Evolutionary conservation across 2,888 invertebrate species (phyloP).

Genomic region (Parascotia fuliginaria): DNA sequence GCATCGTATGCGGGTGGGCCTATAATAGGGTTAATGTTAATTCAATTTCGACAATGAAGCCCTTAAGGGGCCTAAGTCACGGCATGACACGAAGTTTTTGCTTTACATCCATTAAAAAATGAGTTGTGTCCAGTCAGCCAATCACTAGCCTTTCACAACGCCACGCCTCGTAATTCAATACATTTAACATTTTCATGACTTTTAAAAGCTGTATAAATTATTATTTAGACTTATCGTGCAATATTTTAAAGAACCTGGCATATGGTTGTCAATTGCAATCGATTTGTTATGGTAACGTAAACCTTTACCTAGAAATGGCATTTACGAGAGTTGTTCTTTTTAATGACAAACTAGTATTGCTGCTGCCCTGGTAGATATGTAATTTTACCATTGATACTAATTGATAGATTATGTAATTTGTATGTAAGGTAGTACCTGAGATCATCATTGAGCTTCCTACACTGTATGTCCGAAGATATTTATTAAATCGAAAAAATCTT

Average conservation of each 20-base stretch:
- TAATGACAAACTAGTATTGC: no score
- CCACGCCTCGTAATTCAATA: slow-evolving; percentile 4
- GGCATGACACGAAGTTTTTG: slow-evolving; percentile 32
- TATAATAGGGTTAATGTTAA: slow-evolving; percentile 66
- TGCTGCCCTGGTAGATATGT: no score
- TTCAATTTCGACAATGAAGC: slow-evolving; percentile 58
- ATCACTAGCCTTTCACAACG: slow-evolving; percentile 11
- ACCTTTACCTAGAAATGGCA: no score
- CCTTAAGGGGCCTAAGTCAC: slow-evolving; percentile 23
- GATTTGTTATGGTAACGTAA: background rate
- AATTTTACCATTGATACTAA: no score
- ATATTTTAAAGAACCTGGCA: background rate
- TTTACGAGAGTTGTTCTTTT: no score
- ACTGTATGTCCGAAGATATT: no score
- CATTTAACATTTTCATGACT: background rate
- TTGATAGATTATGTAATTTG: no score
- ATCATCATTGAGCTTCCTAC: no score
- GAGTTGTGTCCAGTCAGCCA: slow-evolving; percentile 22
- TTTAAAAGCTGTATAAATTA: background rate
- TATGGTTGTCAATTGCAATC: background rate
- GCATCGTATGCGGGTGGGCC: slow-evolving; percentile 70
- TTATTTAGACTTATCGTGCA: background rate
- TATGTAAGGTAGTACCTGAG: no score
- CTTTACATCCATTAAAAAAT: slow-evolving; percentile 22
- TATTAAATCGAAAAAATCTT: no score